Percentiles rank a stretch among this genome's conserved stretches.
Conservation (phyloP, 2,888 invertebrate species). For the Archips xylosteana region DNA sequence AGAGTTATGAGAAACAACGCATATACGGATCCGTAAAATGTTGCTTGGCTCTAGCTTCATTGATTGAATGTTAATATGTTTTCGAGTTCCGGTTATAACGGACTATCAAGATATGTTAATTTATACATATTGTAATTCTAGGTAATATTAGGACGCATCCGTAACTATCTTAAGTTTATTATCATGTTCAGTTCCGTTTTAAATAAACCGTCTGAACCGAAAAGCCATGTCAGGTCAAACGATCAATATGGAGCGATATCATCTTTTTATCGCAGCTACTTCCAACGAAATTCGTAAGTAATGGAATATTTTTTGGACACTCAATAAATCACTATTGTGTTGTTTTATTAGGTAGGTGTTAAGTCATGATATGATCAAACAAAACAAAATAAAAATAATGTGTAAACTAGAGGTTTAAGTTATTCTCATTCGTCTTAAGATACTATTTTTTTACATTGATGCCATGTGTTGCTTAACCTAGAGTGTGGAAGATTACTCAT, state of each 20-base stretch:
- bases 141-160: not conserved
- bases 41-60: not conserved
- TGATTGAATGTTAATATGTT: slow-evolving; percentile 2
- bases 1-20: too few species aligned
- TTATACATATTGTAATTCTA: not conserved
- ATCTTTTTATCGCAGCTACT: slow-evolving; percentile 17
- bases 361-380: not conserved
- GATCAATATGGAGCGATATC: slow-evolving; percentile 47
- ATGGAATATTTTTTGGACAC: slow-evolving; percentile 2
- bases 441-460: slow-evolving; percentile 24
- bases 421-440: not conserved
- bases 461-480: slow-evolving; percentile 47
- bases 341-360: not conserved
- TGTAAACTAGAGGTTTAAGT: too few species aligned
- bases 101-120: not conserved
- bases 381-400: too few species aligned
- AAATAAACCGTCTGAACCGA: slow-evolving; percentile 18
- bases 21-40: not conserved
- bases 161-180: not conserved
- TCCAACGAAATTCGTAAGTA: slow-evolving; percentile 15
- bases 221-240: slow-evolving; percentile 46
- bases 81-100: not conserved
- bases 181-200: slow-evolving; percentile 2
- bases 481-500: slow-evolving; percentile 54
- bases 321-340: not conserved